Evolutionary conservation across 2,888 invertebrate genomes (phyloP), one percentile per base, ranked within the genome.

Genomic region (Eupithecia subfuscata): DNA sequence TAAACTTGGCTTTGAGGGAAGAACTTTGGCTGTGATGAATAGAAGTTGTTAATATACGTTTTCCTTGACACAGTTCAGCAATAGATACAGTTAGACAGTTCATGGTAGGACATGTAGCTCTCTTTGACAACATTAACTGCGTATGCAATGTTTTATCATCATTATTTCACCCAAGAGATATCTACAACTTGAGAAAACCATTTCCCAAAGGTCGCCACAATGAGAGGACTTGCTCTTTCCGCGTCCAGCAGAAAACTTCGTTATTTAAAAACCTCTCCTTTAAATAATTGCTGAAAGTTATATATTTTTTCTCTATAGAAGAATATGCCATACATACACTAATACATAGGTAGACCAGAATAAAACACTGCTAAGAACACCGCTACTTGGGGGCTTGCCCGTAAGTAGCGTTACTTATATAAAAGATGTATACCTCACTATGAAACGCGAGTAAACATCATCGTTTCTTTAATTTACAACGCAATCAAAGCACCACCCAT

Each of bases 1-100:
- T 43, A 45, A 70, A 67, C 73, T 73, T 68, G 48, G 60, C 64
- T 73, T 73, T 73, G n/a, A 63, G 70, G 40, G 68, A 14, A 43
- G 40, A 68, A 68, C 43, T 68, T 68, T 68, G 43, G 2, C 43
- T 40, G 68, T 68, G 68, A 68, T 68, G 43, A 68, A 68, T 68
- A 43, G 43, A 68, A 68, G 68, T 67, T 37, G 34, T 67, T 67
- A 40, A 40, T 67, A 67, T 67, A 40, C 9, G 37, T 40, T 40
- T 67, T 67, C 67, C 40, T 67, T 67, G 67, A 68, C 68, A 45
- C 68, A 68, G 43, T 68, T 37, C 18, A 45, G 25, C 12, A 12
- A 43, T 67, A 40, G 18, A 22, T 68, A 22, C 25, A 14, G 43
- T 37, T 43, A 22, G n/a, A 68, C 16, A 22, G 14, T 22, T 68